These are phyloP conservation scores for Leptoteleia sp. DNA, from an alignment of 1,140 invertebrate species.

Conservation along the genomic window DNA sequence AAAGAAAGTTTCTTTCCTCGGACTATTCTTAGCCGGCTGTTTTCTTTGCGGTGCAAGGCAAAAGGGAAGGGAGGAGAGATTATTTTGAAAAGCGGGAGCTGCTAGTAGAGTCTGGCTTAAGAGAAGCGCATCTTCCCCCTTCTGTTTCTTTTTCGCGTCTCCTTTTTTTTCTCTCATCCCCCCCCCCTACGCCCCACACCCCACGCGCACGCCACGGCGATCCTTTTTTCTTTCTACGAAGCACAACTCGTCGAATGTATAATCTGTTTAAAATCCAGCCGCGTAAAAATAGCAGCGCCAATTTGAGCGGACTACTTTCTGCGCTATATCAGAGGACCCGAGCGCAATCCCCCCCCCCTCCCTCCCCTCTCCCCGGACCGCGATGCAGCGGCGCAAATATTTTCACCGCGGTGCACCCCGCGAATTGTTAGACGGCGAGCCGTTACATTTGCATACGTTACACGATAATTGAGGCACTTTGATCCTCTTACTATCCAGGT, in stretches of 20 bases:
- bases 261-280: conserved; percentile 74
- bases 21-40: conserved; percentile 73
- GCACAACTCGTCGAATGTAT: conserved; percentile 63
- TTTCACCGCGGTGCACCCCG: conserved; percentile 59
- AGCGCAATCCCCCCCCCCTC: conserved; percentile 54
- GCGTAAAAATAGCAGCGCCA: conserved; percentile 75
- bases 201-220: conserved; percentile 27
- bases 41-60: conserved; percentile 65
- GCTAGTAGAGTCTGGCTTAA: conserved; percentile 62
- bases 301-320: conserved; percentile 70
- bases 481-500: conserved; percentile 10
- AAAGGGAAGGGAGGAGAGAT: conserved; percentile 64
- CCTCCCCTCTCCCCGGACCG: too few species aligned
- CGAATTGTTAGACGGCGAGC: conserved; percentile 9
- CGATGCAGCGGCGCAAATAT: conserved; percentile 68
- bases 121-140: conserved; percentile 27
- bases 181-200: background rate
- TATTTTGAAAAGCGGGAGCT: conserved; percentile 72
- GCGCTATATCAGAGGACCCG: conserved; percentile 44
- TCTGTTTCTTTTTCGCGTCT: conserved; percentile 6
- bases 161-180: conserved; percentile 45
- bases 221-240: conserved; percentile 62
- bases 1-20: conserved; percentile 56
- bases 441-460: background rate
- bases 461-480: background rate